These are phyloP conservation scores for Bujurquina vittata DNA, from an alignment of 2,113 vertebrate species.

Conservation along the genomic window DNA sequence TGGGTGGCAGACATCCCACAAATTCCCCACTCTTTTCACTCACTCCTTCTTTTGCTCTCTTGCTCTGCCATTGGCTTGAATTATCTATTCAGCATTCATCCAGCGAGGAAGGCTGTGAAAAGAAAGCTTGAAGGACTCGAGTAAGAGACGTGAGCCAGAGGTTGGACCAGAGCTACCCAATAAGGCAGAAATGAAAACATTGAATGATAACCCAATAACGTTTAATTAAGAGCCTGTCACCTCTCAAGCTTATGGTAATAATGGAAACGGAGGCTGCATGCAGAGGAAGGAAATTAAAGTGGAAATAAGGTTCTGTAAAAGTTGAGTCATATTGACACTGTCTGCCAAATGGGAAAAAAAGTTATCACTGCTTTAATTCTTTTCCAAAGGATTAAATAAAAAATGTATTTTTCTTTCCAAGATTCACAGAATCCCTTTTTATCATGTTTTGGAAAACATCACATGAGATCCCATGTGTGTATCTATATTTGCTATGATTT, in stretches of 20 bases:
- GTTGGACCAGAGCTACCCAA: constrained; percentile 41
- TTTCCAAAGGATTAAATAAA: not conserved
- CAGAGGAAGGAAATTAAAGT: constrained; percentile 68
- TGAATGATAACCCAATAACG: constrained; percentile 76
- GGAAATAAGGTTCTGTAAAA: constrained; percentile 42
- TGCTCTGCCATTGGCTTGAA: constrained; percentile 23
- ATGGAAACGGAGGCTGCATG: constrained; percentile 59
- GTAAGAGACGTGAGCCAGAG: constrained; percentile 13
- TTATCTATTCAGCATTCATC: constrained; percentile 17
- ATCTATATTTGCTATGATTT: not conserved
- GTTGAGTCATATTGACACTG: constrained; percentile 33
- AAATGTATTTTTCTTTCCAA: not conserved
- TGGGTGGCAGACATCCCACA: constrained; percentile 43
- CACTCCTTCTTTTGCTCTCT: constrained; percentile 24
- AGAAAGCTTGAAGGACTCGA: constrained; percentile 1
- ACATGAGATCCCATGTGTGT: not conserved
- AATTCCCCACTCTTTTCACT: constrained; percentile 12
- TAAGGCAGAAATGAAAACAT: constrained; percentile 58
- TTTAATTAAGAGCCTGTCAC: constrained; percentile 76
- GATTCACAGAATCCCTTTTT: not conserved
- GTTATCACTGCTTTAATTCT: constrained; percentile 22
- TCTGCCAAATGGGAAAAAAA: constrained; percentile 25
- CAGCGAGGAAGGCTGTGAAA: not conserved
- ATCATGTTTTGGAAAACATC: not conserved
- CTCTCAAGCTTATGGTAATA: constrained; percentile 70